Conservation (phyloP, 2,888 invertebrate genomes). For the Calameuta idolon region DNA sequence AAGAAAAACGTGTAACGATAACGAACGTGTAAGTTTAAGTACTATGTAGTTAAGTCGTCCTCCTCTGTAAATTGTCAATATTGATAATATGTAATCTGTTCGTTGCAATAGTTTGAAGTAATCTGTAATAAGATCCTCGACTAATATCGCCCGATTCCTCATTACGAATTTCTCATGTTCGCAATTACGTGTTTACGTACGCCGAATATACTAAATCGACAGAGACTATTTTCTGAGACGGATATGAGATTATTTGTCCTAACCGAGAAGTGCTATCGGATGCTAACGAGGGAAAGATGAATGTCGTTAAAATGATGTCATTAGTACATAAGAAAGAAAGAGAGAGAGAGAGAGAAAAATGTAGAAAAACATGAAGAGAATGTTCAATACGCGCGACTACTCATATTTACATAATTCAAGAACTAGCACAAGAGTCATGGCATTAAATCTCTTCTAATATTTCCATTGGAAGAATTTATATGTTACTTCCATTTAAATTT, state of each 20-base stretch:
- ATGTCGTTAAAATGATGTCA: not conserved
- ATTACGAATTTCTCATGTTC: not conserved
- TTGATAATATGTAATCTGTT: constrained; percentile 6
- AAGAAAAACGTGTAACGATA: constrained; percentile 29
- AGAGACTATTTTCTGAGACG: not conserved
- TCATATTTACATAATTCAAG: not conserved
- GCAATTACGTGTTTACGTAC: not conserved
- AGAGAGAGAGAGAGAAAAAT: not conserved
- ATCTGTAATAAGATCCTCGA: not conserved
- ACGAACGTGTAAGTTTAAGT: constrained; percentile 28
- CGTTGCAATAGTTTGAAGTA: not conserved
- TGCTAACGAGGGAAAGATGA: not conserved
- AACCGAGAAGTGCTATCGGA: not conserved
- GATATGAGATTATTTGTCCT: not conserved
- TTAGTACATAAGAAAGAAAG: not conserved
- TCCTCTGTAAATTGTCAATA: constrained; percentile 32
- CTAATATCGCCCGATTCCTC: not conserved
- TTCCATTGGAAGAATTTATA: not conserved
- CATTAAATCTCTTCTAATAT: not conserved
- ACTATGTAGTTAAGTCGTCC: constrained; percentile 26
- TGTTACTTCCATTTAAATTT: not conserved
- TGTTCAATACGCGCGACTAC: not conserved
- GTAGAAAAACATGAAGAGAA: not conserved
- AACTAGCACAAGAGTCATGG: not conserved
- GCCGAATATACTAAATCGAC: not conserved